A percentile compares a stretch with the other conserved stretches of the same genome.
Conservation (phyloP, 2,113 vertebrate genomes). For the Bos indicus region DNA sequence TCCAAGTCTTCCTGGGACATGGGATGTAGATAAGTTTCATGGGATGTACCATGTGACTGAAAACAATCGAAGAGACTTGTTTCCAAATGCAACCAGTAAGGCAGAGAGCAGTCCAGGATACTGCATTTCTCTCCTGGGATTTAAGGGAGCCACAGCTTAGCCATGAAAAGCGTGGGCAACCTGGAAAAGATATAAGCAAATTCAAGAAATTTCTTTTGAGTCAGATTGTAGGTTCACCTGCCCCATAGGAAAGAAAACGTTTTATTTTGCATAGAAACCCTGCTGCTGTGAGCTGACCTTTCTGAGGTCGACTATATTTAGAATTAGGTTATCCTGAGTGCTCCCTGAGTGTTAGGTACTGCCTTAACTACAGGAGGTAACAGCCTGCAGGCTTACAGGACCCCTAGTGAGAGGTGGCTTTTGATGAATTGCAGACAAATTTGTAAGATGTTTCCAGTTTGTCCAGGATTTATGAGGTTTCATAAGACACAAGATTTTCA, state of each 20-base stretch:
- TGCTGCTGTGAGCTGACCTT: neutral
- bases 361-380: neutral
- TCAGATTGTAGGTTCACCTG: neutral
- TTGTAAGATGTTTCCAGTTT: neutral
- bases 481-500: neutral
- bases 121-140: neutral
- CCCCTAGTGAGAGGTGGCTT: neutral
- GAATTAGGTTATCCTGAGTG: neutral
- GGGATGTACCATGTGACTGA: neutral
- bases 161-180: neutral
- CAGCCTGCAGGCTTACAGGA: accelerated
- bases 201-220: neutral
- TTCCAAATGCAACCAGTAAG: neutral
- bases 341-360: neutral
- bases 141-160: neutral
- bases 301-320: neutral
- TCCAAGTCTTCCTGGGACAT: neutral
- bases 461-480: neutral
- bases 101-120: neutral
- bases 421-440: neutral
- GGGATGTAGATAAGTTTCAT: neutral
- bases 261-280: neutral
- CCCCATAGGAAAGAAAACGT: neutral
- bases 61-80: neutral
- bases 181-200: neutral